A percentile compares a stretch with the other conserved stretches of the same genome.
Conservation (phyloP, 2,797 vertebrate species). For the Psittacula derbiana region DNA sequence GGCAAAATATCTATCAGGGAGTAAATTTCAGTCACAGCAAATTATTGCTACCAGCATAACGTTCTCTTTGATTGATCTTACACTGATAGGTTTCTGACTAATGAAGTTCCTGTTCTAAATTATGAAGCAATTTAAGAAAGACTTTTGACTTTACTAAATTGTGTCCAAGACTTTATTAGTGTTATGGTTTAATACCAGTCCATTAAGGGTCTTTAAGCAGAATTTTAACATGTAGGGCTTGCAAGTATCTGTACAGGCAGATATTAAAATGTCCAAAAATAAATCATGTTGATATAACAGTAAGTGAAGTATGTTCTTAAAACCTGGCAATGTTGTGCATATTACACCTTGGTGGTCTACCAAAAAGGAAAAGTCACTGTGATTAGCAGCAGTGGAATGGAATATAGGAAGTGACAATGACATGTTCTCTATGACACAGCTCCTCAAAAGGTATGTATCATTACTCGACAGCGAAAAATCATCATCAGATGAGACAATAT, state of each 20-base stretch:
- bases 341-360: neutral
- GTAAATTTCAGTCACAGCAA: neutral
- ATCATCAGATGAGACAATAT: neutral
- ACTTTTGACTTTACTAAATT: constrained; percentile 22
- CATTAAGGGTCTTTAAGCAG: constrained; percentile 1
- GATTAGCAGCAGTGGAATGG: neutral
- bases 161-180: constrained; percentile 23
- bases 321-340: neutral
- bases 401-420: neutral
- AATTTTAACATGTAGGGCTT: constrained; percentile 5
- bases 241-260: neutral
- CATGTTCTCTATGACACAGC: accelerated
- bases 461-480: neutral
- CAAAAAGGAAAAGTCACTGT: neutral
- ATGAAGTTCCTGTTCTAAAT: constrained; percentile 28
- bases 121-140: constrained; percentile 27
- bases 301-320: constrained; percentile 29
- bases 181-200: constrained; percentile 11
- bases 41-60: neutral
- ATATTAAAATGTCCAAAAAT: neutral
- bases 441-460: neutral
- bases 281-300: constrained; percentile 6
- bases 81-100: constrained; percentile 1
- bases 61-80: constrained; percentile 9
- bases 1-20: neutral